These are phyloP conservation scores for Allacma fusca DNA, from an alignment of 2,888 invertebrate species.

Conservation along the genomic window DNA sequence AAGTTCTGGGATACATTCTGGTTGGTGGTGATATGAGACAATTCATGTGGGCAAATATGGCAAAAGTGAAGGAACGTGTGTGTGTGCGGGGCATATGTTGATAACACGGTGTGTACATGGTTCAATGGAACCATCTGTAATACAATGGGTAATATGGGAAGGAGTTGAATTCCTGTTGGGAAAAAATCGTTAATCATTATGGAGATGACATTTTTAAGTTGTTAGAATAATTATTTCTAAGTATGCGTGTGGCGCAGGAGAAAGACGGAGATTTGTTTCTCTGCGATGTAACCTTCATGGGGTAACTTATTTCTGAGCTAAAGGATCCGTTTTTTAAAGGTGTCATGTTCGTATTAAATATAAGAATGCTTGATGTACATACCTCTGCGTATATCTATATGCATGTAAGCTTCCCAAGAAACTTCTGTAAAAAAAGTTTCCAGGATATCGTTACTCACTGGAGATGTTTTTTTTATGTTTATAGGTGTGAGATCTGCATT, in stretches of 20 bases:
- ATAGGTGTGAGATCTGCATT: constrained; percentile 61
- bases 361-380: no score
- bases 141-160: neutral
- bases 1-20: neutral
- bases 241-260: neutral
- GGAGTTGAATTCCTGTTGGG: neutral
- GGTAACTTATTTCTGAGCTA: no score
- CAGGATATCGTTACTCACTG: neutral
- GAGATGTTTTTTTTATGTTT: constrained; percentile 37
- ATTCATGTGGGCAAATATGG: neutral
- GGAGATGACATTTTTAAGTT: neutral
- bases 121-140: neutral
- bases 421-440: neutral
- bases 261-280: no score
- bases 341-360: no score
- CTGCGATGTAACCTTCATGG: no score
- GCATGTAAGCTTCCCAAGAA: neutral
- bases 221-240: neutral
- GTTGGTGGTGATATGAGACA: neutral
- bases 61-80: neutral
- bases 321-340: no score
- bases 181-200: neutral
- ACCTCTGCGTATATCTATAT: no score
- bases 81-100: neutral
- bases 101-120: neutral